Evolutionary conservation across 2,113 vertebrate species (phyloP), one percentile per base, ranked within the genome.

Genomic region (Varanus salvator): DNA sequence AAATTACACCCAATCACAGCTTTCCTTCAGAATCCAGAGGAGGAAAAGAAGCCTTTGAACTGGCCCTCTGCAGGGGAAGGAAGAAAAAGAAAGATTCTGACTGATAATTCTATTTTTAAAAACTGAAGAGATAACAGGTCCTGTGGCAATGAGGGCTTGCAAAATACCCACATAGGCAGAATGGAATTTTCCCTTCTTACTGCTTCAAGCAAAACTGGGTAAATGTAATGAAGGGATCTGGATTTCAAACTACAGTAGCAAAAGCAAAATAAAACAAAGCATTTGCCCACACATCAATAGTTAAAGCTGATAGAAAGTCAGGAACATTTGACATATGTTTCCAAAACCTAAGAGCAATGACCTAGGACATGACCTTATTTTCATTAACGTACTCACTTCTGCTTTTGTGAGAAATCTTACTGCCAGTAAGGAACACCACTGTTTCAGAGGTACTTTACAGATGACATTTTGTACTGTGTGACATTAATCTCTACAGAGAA

Each of bases 41-140:
- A 78, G 85, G 93, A 91, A 92, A 86, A 76, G 66, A 69, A 77
- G 78, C 74, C 82, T 93, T 94, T 94, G 93, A 95, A 90, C 72
- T 91, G 90, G 93, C 92, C 52, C 69, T 69, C 95, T 88, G 76
- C 72, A 94, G 72, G 82, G 89, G 93, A 87, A 81, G 85, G 93
- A 94, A 87, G 64, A 92, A 93, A 86, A 93, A 90, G 44, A 92
- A 60, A 11, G 81, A 87, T 93, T 92, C 54, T 87, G 92, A 88
- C 86, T 93, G 87, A 90, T 94, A 92, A 88, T 95, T 93, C 93
- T 94, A 92, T 94, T 96, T 95, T 94, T 92, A 93, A 94, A 93
- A 68, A 89, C 6, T 0, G 64, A 89, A 0, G 2, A 94, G 89
- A 93, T 93, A 78, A 69, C 3, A 85, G 85, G 93, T 90, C 82